Percentiles rank a stretch among this genome's conserved stretches.
Evolutionary conservation across 2,113 vertebrate species (phyloP).

Genomic region (Chrysochloris asiatica): DNA sequence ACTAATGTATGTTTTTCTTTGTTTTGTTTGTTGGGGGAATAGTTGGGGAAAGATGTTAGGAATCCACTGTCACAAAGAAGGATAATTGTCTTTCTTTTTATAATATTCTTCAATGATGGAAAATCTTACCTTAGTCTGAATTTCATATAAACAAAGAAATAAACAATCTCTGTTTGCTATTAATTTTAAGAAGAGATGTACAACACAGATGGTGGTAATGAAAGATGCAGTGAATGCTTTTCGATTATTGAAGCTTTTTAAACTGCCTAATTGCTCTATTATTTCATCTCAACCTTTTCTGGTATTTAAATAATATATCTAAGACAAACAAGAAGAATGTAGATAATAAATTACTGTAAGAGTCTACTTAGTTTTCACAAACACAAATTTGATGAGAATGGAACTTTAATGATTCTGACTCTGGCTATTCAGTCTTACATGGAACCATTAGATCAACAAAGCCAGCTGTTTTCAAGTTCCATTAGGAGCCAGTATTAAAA

Average conservation of each 20-base stretch:
- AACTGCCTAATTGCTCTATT: constrained; percentile 76
- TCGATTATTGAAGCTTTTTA: constrained; percentile 58
- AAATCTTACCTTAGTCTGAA: constrained; percentile 27
- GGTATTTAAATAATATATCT: constrained; percentile 77
- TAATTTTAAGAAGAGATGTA: constrained; percentile 66
- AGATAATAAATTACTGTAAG: constrained; percentile 64
- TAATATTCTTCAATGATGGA: constrained; percentile 11
- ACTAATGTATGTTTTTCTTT: not conserved
- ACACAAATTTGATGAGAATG: constrained; percentile 82
- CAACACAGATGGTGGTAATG: constrained; percentile 61
- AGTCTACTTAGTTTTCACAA: constrained; percentile 77
- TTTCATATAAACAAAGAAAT: constrained; percentile 66
- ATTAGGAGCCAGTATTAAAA: constrained; percentile 87
- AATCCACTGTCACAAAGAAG: constrained; percentile 27
- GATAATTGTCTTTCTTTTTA: constrained; percentile 18
- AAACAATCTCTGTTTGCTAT: constrained; percentile 55
- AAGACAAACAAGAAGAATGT: constrained; percentile 79
- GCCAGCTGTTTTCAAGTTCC: constrained; percentile 86
- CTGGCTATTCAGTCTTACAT: constrained; percentile 76
- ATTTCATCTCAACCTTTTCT: constrained; percentile 76
- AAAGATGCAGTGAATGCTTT: constrained; percentile 27
- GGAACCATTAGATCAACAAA: constrained; percentile 86
- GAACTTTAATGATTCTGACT: constrained; percentile 79
- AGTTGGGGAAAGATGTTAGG: constrained; percentile 9
- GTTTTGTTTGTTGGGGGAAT: not conserved